Evolutionary conservation across 2,888 invertebrate genomes (phyloP).

Genomic region (Polymixis flavicincta): DNA sequence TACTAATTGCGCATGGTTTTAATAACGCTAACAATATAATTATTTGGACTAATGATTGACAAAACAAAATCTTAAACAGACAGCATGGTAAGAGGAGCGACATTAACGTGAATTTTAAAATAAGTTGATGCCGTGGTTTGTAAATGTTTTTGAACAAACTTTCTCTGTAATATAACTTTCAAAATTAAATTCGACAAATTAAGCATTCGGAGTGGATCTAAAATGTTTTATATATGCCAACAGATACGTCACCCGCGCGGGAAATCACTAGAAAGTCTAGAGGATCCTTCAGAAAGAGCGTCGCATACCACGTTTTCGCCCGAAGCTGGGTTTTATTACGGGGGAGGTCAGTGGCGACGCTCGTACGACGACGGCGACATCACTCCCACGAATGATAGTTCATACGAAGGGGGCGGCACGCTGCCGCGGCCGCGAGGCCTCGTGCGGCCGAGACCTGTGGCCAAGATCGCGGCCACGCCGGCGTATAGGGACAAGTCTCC

Average conservation of each 20-base stretch:
- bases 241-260: slow-evolving; percentile 96
- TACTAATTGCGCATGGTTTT: slow-evolving; percentile 70
- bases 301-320: slow-evolving; percentile 91
- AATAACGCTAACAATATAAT: slow-evolving; percentile 56
- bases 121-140: slow-evolving; percentile 54
- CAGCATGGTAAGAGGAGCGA: slow-evolving; percentile 65
- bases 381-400: slow-evolving; percentile 94
- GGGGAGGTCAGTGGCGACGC: slow-evolving; percentile 92
- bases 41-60: slow-evolving; percentile 48
- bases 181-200: slow-evolving; percentile 35
- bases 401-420: slow-evolving; percentile 95
- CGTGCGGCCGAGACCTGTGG: slow-evolving; percentile 95
- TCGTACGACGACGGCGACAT: slow-evolving; percentile 97
- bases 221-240: slow-evolving; percentile 66
- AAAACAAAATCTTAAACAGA: slow-evolving; percentile 68
- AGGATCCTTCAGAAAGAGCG: slow-evolving; percentile 93
- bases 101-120: slow-evolving; percentile 52
- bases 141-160: slow-evolving; percentile 62
- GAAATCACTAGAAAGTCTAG: slow-evolving; percentile 96
- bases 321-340: slow-evolving; percentile 91
- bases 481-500: slow-evolving; percentile 85
- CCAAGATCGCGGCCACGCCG: slow-evolving; percentile 93
- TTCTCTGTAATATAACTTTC: slow-evolving; percentile 58
- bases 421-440: slow-evolving; percentile 95
- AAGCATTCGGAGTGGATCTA: slow-evolving; percentile 31